phyloP scores from a whole-genome alignment of 2,888 invertebrate species.

The Phalera bucephala region DNA sequence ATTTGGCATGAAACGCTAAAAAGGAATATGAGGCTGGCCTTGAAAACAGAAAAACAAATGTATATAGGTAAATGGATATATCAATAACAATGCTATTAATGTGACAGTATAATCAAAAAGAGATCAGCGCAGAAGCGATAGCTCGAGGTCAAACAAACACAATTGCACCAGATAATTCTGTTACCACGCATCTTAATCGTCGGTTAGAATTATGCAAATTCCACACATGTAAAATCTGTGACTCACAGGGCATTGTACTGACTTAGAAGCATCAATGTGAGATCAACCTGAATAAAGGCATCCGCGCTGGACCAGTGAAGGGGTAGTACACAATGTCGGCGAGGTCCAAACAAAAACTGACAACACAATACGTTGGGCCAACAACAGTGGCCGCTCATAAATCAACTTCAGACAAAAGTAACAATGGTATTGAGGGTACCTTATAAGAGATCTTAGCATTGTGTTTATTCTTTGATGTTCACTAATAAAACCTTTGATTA shows the following conservation, averaged over 20 bases:
- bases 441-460: slow-evolving; percentile 83
- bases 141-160: background rate
- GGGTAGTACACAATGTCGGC: slow-evolving; percentile 80
- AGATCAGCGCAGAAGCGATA: background rate
- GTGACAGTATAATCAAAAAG: background rate
- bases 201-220: slow-evolving; percentile 42
- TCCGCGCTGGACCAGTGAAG: slow-evolving; percentile 71
- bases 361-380: slow-evolving; percentile 79
- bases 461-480: slow-evolving; percentile 82
- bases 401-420: slow-evolving; percentile 82
- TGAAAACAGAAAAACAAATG: background rate
- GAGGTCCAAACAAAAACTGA: slow-evolving; percentile 79
- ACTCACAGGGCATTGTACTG: slow-evolving; percentile 66
- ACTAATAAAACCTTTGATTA: slow-evolving; percentile 84
- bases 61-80: background rate
- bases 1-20: no score
- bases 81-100: background rate
- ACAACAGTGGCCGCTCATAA: slow-evolving; percentile 82
- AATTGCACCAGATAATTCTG: slow-evolving; percentile 6
- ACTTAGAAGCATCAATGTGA: slow-evolving; percentile 76
- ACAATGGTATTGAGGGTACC: slow-evolving; percentile 83
- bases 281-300: slow-evolving; percentile 76
- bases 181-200: slow-evolving; percentile 14
- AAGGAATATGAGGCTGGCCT: no score
- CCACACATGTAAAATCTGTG: slow-evolving; percentile 42